A percentile compares a stretch with the other conserved stretches of the same genome.
Conservation (phyloP, 2,888 invertebrate genomes). For the Creontiades dilutus region DNA sequence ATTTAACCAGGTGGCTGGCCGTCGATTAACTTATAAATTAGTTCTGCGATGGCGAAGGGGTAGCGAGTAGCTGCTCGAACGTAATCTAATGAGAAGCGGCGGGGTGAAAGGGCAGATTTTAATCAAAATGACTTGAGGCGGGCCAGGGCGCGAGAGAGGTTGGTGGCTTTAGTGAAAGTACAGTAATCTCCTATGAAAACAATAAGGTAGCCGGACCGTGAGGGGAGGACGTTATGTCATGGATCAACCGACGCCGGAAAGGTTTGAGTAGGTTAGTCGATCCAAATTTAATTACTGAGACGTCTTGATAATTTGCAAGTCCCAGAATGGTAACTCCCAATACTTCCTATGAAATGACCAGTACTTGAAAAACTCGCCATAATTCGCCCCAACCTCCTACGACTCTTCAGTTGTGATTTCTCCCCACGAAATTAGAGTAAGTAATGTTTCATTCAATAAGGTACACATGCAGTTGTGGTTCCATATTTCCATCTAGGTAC, state of each 20-base stretch:
- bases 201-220: not conserved
- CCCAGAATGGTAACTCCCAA: no score
- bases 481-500: no score
- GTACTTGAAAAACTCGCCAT: no score
- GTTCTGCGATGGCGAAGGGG: conserved; percentile 8
- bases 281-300: no score
- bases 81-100: conserved; percentile 33
- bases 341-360: no score
- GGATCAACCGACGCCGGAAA: not conserved
- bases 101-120: conserved; percentile 18
- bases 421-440: no score
- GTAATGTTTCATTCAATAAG: no score
- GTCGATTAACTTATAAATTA: conserved; percentile 41
- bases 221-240: not conserved
- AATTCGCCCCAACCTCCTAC: no score
- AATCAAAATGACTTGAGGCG: conserved; percentile 46
- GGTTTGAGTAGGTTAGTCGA: not conserved
- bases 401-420: no score
- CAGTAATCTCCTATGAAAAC: conserved; percentile 5
- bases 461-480: no score
- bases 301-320: no score
- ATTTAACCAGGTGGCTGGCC: not conserved
- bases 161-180: conserved; percentile 14
- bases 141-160: not conserved
- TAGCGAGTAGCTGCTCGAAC: not conserved